phyloP scores from a whole-genome alignment of 1,140 invertebrate species.

The Drosophila ogumai region DNA sequence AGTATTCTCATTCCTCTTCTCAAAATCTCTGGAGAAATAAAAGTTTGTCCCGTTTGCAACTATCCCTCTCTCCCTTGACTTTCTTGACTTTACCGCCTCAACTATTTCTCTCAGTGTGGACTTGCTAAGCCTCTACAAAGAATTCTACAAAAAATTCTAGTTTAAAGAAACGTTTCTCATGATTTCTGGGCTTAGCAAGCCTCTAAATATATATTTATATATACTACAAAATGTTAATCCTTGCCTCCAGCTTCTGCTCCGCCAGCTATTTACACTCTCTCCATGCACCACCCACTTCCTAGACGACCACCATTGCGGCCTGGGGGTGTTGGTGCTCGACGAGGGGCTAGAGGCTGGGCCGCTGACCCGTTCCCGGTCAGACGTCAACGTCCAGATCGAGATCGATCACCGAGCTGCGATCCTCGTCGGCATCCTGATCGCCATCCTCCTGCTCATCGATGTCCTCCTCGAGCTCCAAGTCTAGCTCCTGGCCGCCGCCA shows the following conservation, averaged over 20 bases:
- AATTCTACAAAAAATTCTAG: background rate
- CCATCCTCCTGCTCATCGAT: constrained; percentile 49
- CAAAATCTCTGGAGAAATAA: background rate
- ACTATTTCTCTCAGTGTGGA: background rate
- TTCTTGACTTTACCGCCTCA: background rate
- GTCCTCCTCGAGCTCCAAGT: constrained; percentile 45
- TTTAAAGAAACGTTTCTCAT: too few species aligned
- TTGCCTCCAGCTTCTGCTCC: too few species aligned
- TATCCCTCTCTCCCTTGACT: background rate
- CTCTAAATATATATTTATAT: too few species aligned
- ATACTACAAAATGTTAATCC: too few species aligned
- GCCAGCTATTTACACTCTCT: too few species aligned
- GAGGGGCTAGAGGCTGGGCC: constrained; percentile 62
- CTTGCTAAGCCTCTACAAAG: background rate
- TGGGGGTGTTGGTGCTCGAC: background rate
- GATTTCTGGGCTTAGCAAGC: too few species aligned
- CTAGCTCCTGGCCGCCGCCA: constrained; percentile 12
- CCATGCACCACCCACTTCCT: too few species aligned
- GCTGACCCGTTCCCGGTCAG: constrained; percentile 72
- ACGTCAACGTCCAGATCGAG: constrained; percentile 82
- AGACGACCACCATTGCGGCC: too few species aligned
- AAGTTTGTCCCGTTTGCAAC: constrained; percentile 11
- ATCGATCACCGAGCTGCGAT: constrained; percentile 81
- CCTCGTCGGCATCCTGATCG: constrained; percentile 66
- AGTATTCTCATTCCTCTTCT: background rate